These are phyloP conservation scores for Eupithecia dodoneata DNA, from an alignment of 2,888 invertebrate genomes.

Conservation along the genomic window DNA sequence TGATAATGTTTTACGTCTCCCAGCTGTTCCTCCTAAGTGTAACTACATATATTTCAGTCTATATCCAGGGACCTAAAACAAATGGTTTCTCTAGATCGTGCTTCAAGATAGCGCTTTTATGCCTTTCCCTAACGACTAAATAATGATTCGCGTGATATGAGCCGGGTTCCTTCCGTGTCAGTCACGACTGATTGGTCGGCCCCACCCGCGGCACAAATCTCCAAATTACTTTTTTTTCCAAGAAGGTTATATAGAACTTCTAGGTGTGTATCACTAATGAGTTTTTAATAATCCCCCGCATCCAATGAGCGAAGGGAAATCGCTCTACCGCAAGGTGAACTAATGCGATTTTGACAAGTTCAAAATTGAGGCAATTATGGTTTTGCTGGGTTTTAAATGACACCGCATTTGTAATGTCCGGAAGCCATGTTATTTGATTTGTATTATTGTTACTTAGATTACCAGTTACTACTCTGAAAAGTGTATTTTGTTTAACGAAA, in stretches of 20 bases:
- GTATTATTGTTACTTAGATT: conserved; percentile 12
- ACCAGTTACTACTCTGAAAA: conserved; percentile 41
- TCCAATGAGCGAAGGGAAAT: conserved; percentile 76
- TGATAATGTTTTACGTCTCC: conserved; percentile 31
- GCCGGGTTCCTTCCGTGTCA: conserved; percentile 79
- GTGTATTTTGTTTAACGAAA: conserved; percentile 44
- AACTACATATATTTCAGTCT: conserved; percentile 38
- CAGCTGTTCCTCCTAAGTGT: conserved; percentile 37
- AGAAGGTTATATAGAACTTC: conserved; percentile 64
- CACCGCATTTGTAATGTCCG: conserved; percentile 67
- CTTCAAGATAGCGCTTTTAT: conserved; percentile 67
- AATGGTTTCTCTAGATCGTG: conserved; percentile 59
- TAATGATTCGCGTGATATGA: conserved; percentile 81
- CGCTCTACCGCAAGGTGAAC: conserved; percentile 68
- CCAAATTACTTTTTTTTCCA: conserved; percentile 78
- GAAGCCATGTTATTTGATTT: conserved; percentile 57
- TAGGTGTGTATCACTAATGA: conserved; percentile 81
- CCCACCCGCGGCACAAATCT: conserved; percentile 72
- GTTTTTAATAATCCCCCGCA: conserved; percentile 80
- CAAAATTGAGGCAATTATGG: conserved; percentile 80
- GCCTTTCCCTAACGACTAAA: conserved; percentile 80
- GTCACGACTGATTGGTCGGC: conserved; percentile 75
- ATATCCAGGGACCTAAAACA: conserved; percentile 46
- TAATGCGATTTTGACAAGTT: conserved; percentile 84
- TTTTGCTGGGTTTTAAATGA: conserved; percentile 77